These are phyloP conservation scores for Busseola fusca DNA, from an alignment of 2,888 invertebrate genomes.

Conservation along the genomic window DNA sequence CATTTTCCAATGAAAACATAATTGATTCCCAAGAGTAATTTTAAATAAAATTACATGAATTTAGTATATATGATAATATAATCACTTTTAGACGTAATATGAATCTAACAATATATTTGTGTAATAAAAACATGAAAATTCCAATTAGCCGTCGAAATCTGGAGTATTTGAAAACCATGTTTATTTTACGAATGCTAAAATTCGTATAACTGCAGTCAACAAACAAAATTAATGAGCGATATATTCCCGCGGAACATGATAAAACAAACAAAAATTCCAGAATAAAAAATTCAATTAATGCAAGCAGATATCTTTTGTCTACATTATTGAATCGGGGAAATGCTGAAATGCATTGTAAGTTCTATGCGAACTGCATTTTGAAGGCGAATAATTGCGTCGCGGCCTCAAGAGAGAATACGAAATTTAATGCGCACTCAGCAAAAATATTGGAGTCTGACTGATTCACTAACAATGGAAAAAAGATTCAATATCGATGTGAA, in stretches of 20 bases:
- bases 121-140: neutral
- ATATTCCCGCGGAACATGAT: constrained; percentile 15
- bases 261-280: neutral
- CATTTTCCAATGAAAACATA: neutral
- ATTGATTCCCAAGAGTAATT: neutral
- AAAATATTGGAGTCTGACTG: constrained; percentile 70
- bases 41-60: neutral
- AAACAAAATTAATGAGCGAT: constrained; percentile 19
- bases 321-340: constrained; percentile 63
- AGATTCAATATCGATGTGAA: constrained; percentile 57
- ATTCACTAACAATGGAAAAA: constrained; percentile 65
- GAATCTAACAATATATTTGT: neutral
- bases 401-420: constrained; percentile 75
- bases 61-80: neutral
- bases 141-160: neutral
- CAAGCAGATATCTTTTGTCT: constrained; percentile 56
- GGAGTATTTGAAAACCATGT: neutral
- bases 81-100: neutral
- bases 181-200: constrained; percentile 19
- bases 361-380: constrained; percentile 75
- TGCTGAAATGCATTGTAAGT: constrained; percentile 72
- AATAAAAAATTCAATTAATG: constrained; percentile 49
- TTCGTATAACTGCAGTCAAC: neutral
- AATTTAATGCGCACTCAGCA: constrained; percentile 74
- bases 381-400: constrained; percentile 79